phyloP scores from a whole-genome alignment of 2,113 vertebrate species.

The Chiloscyllium plagiosum region DNA sequence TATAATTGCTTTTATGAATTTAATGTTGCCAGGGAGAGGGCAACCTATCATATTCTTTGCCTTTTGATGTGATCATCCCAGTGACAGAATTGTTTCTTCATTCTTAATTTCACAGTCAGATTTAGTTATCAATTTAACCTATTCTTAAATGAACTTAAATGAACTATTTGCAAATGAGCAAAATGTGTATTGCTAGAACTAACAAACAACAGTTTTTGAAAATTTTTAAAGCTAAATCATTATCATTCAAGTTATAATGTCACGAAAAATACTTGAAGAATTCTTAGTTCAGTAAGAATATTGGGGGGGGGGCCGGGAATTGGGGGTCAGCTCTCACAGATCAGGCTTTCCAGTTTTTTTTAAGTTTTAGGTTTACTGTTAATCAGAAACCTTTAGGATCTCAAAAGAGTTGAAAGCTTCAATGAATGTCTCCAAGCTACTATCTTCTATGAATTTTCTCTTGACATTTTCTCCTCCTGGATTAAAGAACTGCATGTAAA shows the following conservation, averaged over 20 bases:
- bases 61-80: not conserved
- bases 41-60: not conserved
- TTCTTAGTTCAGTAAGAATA: not conserved
- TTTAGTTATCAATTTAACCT: not conserved
- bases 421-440: too few species aligned
- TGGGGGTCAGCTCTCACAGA: not conserved
- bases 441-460: too few species aligned
- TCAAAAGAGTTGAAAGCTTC: too few species aligned
- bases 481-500: too few species aligned
- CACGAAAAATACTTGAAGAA: not conserved
- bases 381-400: too few species aligned
- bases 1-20: not conserved
- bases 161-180: not conserved
- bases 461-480: too few species aligned
- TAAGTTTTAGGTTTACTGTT: too few species aligned
- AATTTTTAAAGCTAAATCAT: not conserved
- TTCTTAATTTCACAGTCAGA: not conserved
- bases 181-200: not conserved
- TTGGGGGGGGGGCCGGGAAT: not conserved
- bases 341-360: too few species aligned
- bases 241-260: not conserved
- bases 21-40: not conserved
- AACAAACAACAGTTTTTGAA: not conserved
- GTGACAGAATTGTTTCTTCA: not conserved
- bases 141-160: not conserved